phyloP scores from a whole-genome alignment of 2,888 invertebrate genomes.

The Drosophila kuntzei region DNA sequence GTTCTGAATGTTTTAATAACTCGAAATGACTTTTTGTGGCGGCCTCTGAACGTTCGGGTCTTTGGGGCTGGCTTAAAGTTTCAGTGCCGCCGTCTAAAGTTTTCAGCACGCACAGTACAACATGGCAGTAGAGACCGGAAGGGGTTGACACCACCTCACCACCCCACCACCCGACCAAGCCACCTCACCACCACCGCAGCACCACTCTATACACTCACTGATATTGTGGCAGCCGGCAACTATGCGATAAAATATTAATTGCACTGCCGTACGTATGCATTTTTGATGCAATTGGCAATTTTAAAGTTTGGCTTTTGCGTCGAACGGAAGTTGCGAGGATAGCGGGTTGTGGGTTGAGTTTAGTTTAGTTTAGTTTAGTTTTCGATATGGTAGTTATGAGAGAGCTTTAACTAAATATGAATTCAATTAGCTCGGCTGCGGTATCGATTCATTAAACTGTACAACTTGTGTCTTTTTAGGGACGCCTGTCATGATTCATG shows the following conservation, averaged over 20 bases:
- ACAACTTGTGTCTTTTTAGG: constrained; percentile 86
- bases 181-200: neutral
- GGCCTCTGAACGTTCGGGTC: constrained; percentile 37
- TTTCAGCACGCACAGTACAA: constrained; percentile 66
- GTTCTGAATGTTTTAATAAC: constrained; percentile 82
- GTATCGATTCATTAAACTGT: constrained; percentile 23
- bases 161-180: neutral
- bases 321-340: constrained; percentile 62
- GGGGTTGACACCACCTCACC: constrained; percentile 7
- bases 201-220: constrained; percentile 17
- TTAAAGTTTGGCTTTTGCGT: constrained; percentile 66
- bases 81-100: constrained; percentile 59
- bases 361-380: neutral
- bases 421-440: constrained; percentile 63
- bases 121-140: constrained; percentile 24
- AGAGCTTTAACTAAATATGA: constrained; percentile 45
- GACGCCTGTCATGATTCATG: constrained; percentile 94
- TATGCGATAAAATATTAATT: constrained; percentile 79
- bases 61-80: constrained; percentile 51
- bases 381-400: constrained; percentile 11
- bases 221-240: constrained; percentile 25
- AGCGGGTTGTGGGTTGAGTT: constrained; percentile 15
- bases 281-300: constrained; percentile 79
- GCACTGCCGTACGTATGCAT: constrained; percentile 76
- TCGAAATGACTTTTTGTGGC: constrained; percentile 81